Conservation (phyloP, 2,888 invertebrate species). For the Hypomecis atomaria region DNA sequence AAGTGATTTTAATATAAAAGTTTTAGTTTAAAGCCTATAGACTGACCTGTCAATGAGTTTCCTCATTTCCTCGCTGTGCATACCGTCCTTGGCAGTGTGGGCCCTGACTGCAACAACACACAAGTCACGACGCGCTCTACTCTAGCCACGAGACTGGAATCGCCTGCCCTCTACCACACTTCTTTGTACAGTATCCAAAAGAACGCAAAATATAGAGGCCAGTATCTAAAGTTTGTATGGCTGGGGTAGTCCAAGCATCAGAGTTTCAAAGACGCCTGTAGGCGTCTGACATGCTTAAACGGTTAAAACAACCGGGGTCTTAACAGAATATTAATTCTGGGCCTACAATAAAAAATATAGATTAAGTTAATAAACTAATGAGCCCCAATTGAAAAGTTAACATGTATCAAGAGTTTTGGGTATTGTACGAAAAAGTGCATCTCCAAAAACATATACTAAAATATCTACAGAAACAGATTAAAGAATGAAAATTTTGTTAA, state of each 20-base stretch:
- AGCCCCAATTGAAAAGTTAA: background rate
- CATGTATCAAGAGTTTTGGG: constrained; percentile 38
- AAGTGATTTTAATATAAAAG: constrained; percentile 1
- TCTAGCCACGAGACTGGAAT: constrained; percentile 72
- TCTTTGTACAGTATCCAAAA: constrained; percentile 59
- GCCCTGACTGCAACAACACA: constrained; percentile 87
- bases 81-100: constrained; percentile 93
- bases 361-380: constrained; percentile 6
- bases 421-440: constrained; percentile 57
- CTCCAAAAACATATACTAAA: constrained; percentile 71
- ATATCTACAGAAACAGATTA: constrained; percentile 73
- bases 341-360: background rate
- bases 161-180: constrained; percentile 65
- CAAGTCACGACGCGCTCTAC: constrained; percentile 81
- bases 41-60: constrained; percentile 99
- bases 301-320: too few relatives aligned
- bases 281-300: too few relatives aligned
- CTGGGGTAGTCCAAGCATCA: too few relatives aligned
- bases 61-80: constrained; percentile 98
- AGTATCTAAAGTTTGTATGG: too few relatives aligned
- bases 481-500: constrained; percentile 68
- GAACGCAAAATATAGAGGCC: too few relatives aligned
- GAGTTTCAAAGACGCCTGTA: too few relatives aligned
- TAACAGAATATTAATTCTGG: background rate
- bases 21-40: constrained; percentile 51